Base-by-base conservation (phyloP, 2,113 vertebrate genomes). In the Osmerus mordax region DNA sequence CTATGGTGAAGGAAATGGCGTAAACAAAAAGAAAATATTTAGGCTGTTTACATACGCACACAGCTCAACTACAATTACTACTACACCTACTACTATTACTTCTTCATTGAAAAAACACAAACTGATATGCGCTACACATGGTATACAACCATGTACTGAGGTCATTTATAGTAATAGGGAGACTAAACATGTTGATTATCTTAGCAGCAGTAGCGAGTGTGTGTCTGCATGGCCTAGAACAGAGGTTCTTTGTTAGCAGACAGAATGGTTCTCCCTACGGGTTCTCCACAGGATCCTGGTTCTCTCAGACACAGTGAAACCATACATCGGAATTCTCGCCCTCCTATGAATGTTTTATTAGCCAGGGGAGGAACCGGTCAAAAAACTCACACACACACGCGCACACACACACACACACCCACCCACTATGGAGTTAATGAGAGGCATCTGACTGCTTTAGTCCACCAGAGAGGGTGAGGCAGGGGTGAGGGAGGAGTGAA, bases 161-260 rank as follows among this genome's bases (percentile, higher is more conserved):
- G 54, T 72, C 47, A 77, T 58, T 65, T 32, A 73, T 25, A 7
- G 65, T 68, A 28, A 68, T 28, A 55, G 16, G 28, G 36, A 19
- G 25, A 13, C 62, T 41, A 64, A 64, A 64, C 62, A 28, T 29
- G 62, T 64, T 64, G 62, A 64, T 64, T 64, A 36, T 16, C 29
- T 64, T 62, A 28, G 13, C 51, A 68, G 19, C 51, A 53, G 47
- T 6, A 58, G 67, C 12, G 53, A 36, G 66, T 53, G 78, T 69
- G 79, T 86, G 88, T 90, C 89, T 88, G 88, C 83, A 82, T 41
- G 64, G 67, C 29, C 64, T 71, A 21, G 75, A 92, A 92, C 88
- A 92, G 85, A 84, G 86, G 85, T 28, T 74, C 81, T 89, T 91
- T 92, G 90, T 91, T 86, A 78, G 68, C 70, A 80, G 73, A 75